Base-by-base conservation (phyloP, 2,888 invertebrate genomes). In the Odontocolon sp. region DNA sequence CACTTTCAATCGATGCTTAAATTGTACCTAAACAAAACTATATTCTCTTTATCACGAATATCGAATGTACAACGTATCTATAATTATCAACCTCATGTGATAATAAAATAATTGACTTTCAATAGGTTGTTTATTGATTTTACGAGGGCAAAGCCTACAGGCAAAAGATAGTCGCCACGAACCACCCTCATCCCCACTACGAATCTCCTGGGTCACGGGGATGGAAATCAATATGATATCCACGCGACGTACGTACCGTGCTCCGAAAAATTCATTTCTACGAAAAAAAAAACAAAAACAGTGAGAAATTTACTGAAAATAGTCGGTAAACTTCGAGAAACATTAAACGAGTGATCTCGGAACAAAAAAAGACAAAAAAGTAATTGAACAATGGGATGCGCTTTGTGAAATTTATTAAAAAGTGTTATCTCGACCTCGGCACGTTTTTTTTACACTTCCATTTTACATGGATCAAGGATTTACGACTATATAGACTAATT, bases 201-300 rank as follows among this genome's bases (percentile, higher is more conserved):
- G 50, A 36, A 26, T 76, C 79, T 76, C 61, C 69, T 68, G 77
- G 78, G 75, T 75, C 81, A 79, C 78, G 80, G 81, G 82, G 76
- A 56, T 81, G 79, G 83, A 84, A n/a, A 89, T 89, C 89, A 84
- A 89, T 89, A 89, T 84, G 83, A 85, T 84, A 82, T 80, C 81
- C 80, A 82, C 82, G 84, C 83, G 86, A 83, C 78, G 80, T 61
- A 74, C 72, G 38, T 59, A 63, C 33, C 33, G 71, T 70, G 61
- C 71, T 69, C 33, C 38, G 64, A 40, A 63, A 79, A 81, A 78
- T 74, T 56, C 73, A 72, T 79, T 81, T 72, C 72, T 66, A 78
- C 77, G 75, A 56, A 63, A 76, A 77, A 77, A 52, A 50, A 2
- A 16, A 8, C 3, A 36, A 36, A 8, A 2, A 8, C 3, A 8